These are phyloP conservation scores for Cirrhinus molitorella DNA, from an alignment of 2,797 vertebrate genomes.

Conservation along the genomic window DNA sequence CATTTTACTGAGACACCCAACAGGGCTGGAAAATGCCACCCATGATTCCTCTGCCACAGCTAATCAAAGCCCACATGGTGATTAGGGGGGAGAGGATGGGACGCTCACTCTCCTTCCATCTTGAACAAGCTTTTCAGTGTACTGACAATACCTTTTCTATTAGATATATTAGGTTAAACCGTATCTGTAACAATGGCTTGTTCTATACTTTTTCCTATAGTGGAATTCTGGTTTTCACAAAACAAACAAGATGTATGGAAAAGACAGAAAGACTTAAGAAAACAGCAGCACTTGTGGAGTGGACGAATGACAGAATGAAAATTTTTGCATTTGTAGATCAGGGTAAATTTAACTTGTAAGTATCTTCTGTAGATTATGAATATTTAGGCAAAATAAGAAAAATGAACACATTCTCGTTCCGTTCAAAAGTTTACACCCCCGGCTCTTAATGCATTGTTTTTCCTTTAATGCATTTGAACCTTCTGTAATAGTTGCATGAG, in stretches of 20 bases:
- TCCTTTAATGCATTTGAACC: no score
- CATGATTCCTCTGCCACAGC: constrained; percentile 71
- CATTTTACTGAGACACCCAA: constrained; percentile 67
- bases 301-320: neutral
- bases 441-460: no score
- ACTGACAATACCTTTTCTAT: constrained; percentile 12
- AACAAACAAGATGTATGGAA: neutral
- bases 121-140: constrained; percentile 68
- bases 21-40: constrained; percentile 75
- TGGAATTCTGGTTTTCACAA: neutral
- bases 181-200: neutral
- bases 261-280: constrained; percentile 2
- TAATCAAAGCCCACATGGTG: constrained; percentile 76
- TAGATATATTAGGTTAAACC: neutral
- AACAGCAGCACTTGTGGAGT: neutral
- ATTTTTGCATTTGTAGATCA: neutral
- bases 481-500: no score
- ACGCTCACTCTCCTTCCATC: constrained; percentile 58
- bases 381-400: no score
- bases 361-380: no score
- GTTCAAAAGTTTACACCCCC: no score
- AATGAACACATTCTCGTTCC: no score
- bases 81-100: constrained; percentile 66
- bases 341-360: no score
- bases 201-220: neutral